Evolutionary conservation across 2,113 vertebrate genomes (phyloP).

Genomic region (Atherinomorus stipes): DNA sequence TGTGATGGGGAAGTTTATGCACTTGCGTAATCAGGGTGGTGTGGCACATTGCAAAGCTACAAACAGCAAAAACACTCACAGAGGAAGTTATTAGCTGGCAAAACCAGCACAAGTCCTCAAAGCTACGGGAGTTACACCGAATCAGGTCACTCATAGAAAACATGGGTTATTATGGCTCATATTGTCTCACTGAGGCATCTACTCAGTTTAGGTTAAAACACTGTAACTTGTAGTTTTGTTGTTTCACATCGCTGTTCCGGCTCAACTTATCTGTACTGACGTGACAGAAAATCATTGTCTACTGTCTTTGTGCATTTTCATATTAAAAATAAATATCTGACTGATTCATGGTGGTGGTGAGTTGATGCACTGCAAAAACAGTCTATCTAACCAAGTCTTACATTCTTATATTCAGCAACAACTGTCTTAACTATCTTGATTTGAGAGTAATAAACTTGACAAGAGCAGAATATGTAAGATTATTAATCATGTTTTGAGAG

Average conservation of each 20-base stretch:
- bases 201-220: slow-evolving; percentile 9
- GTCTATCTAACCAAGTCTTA: no score
- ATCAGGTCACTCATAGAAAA: neutral
- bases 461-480: no score
- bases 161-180: neutral
- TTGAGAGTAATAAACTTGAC: no score
- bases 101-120: neutral
- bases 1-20: neutral
- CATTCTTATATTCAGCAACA: no score
- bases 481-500: no score
- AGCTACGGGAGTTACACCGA: no score
- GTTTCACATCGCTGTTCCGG: slow-evolving; percentile 21
- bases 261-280: slow-evolving; percentile 44
- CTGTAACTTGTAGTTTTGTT: slow-evolving; percentile 34
- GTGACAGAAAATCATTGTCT: slow-evolving; percentile 45
- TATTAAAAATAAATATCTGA: slow-evolving; percentile 69
- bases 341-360: slow-evolving; percentile 6
- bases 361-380: neutral
- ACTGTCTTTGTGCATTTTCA: slow-evolving; percentile 68
- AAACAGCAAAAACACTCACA: slow-evolving; percentile 10
- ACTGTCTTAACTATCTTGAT: no score
- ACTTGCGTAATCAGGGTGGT: no score
- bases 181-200: neutral
- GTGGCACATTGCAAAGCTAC: no score
- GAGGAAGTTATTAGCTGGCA: neutral